Evolutionary conservation across 1,140 invertebrate species (phyloP).

Genomic region (Dendroctonus valens): DNA sequence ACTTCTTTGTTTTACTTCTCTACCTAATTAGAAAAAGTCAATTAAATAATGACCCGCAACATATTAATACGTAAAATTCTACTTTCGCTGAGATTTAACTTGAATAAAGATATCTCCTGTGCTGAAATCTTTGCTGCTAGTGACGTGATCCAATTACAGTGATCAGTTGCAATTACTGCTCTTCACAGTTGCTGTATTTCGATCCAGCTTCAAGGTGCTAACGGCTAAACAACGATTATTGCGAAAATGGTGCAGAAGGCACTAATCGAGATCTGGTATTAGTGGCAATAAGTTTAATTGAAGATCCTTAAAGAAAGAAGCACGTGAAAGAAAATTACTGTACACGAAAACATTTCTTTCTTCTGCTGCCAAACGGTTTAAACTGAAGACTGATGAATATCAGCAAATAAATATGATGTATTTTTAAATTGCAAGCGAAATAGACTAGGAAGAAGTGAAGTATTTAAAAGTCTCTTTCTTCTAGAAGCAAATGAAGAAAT

Average conservation of each 20-base stretch:
- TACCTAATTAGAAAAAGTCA: too few relatives aligned
- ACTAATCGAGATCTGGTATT: background rate
- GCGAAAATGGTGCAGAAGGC: background rate
- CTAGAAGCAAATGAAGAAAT: too few relatives aligned
- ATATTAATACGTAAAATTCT: too few relatives aligned
- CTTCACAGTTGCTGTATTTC: background rate
- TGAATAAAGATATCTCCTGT: background rate
- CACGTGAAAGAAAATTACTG: too few relatives aligned
- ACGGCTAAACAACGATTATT: constrained; percentile 5
- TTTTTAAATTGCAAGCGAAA: too few relatives aligned
- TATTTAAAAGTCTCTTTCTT: too few relatives aligned
- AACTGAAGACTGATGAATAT: too few relatives aligned
- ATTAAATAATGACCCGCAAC: too few relatives aligned
- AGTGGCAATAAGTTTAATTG: background rate
- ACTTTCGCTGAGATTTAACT: background rate
- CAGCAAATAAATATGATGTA: too few relatives aligned
- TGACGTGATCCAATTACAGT: constrained; percentile 5
- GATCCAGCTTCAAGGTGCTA: constrained; percentile 4
- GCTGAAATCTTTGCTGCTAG: background rate
- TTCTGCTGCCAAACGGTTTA: too few relatives aligned
- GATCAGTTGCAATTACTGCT: constrained; percentile 12
- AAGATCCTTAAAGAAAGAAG: background rate
- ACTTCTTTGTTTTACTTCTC: too few relatives aligned
- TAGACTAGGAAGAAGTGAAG: too few relatives aligned
- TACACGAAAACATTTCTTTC: background rate